Evolutionary conservation across 92 coral and sea anemone species (phyloP), one percentile per base, ranked within the genome.

Genomic region (Nematostella vectensis): DNA sequence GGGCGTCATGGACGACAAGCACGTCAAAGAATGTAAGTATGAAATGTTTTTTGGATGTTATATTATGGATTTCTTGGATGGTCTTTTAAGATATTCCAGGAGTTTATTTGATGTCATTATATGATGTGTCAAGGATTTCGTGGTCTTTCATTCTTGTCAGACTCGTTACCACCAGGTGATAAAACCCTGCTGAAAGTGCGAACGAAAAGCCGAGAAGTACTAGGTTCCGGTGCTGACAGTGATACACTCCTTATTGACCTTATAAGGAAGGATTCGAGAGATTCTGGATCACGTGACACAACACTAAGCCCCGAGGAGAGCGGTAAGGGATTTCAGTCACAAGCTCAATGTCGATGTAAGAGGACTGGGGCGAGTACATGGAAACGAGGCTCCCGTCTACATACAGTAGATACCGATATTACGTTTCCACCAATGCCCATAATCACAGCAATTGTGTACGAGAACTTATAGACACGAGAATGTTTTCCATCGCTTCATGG

Each of bases 181-280:
- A 63, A 48, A 27, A 29, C 42, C 23, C 18, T 55, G 13, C 57
- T 66, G 16, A 66, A 66, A 21, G 36, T 66, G 11, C 62, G 72
- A 9, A 66, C 72, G 0, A 54, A 66, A 29, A 66, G 72, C 31
- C 72, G 55, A 4, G 83, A 77, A 53, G 70, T 84, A 61, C 71
- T 84, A 48, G 71, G 94, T 50, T 67, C 71, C 20, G 79, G 94
- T 27, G 74, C 78, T 20, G 94, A 84, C 31, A 83, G 94, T 56
- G 94, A 82, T 44, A 75, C 75, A 0, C 74, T 84, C 25, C 67
- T 84, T 38, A 76, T 84, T 39, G 94, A 84, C 57, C 60, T 84
- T 29, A 50, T 84, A 24, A 62, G 50, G 25, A 61, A 68, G 27
- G 59, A 67, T 11, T 45, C 51, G 18, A 11, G 51, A 9, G 51